A percentile compares a stretch with the other conserved stretches of the same genome.
Conservation (phyloP, 2,888 invertebrate genomes). For the Nemapogon koenigi region DNA sequence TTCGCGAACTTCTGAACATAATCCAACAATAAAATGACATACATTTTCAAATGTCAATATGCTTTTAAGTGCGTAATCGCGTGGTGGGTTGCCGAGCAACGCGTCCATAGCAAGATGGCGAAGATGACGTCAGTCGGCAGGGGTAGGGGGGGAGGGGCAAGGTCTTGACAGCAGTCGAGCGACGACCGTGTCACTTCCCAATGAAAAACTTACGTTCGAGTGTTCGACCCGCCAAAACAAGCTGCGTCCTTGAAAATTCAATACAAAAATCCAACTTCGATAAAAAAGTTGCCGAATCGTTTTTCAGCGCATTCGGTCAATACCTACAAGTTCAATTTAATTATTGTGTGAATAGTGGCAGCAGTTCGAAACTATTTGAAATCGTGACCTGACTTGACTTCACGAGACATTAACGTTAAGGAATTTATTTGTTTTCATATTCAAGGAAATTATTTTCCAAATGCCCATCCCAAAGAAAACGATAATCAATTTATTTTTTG, state of each 20-base stretch:
- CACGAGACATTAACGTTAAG: no score
- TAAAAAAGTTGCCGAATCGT: background rate
- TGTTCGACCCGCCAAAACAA: constrained; percentile 31
- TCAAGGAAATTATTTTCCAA: no score
- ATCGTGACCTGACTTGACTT: no score
- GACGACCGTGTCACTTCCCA: constrained; percentile 55
- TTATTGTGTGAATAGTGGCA: no score
- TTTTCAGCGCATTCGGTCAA: no score
- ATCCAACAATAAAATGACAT: background rate
- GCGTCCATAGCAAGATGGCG: constrained; percentile 58
- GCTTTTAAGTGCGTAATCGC: constrained; percentile 27
- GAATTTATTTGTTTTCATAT: background rate
- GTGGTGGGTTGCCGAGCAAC: constrained; percentile 54
- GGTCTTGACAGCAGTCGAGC: constrained; percentile 41
- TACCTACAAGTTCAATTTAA: no score
- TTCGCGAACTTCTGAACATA: no score
- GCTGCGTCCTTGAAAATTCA: constrained; percentile 38
- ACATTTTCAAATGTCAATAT: background rate
- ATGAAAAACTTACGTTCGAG: constrained; percentile 54
- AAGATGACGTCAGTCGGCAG: constrained; percentile 46
- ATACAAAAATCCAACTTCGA: background rate
- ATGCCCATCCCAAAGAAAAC: no score
- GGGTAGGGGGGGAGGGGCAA: constrained; percentile 29
- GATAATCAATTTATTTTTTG: no score
- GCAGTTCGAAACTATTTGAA: no score